Conservation (phyloP, 2,888 invertebrate genomes). For the Lasius platythorax region DNA sequence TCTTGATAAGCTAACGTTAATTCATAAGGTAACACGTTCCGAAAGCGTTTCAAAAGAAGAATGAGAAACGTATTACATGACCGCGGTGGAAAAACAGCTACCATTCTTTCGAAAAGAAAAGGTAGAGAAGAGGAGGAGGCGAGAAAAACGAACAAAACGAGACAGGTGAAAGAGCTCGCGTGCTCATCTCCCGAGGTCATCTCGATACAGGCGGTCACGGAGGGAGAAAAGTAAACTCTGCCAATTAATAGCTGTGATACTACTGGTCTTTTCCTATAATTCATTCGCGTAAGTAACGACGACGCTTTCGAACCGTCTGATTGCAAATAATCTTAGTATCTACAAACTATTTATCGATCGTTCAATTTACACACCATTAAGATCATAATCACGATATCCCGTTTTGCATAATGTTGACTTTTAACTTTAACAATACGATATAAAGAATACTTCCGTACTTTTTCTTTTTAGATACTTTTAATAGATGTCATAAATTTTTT, state of each 20-base stretch:
- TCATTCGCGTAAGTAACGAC: slow-evolving; percentile 4
- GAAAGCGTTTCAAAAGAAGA: neutral
- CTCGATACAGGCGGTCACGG: slow-evolving; percentile 66
- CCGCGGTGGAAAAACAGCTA: slow-evolving; percentile 27
- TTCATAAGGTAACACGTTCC: slow-evolving; percentile 19
- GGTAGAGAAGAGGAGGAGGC: neutral
- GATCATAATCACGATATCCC: neutral
- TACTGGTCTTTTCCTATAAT: slow-evolving; percentile 21
- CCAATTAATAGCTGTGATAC: slow-evolving; percentile 20
- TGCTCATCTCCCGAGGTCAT: slow-evolving; percentile 70
- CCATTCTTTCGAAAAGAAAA: slow-evolving; percentile 31
- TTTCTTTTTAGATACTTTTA: neutral
- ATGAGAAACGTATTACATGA: slow-evolving; percentile 16
- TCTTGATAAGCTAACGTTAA: slow-evolving; percentile 39
- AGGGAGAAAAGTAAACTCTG: slow-evolving; percentile 73
- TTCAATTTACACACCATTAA: neutral
- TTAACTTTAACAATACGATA: neutral
- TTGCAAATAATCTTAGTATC: neutral
- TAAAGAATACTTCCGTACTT: neutral
- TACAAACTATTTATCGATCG: neutral
- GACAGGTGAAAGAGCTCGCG: slow-evolving; percentile 44
- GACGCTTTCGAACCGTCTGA: neutral
- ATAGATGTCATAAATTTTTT: neutral
- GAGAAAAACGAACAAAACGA: slow-evolving; percentile 9
- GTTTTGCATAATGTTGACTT: neutral